Base-by-base conservation (phyloP, 2,888 invertebrate genomes). In the Acleris laterana region DNA sequence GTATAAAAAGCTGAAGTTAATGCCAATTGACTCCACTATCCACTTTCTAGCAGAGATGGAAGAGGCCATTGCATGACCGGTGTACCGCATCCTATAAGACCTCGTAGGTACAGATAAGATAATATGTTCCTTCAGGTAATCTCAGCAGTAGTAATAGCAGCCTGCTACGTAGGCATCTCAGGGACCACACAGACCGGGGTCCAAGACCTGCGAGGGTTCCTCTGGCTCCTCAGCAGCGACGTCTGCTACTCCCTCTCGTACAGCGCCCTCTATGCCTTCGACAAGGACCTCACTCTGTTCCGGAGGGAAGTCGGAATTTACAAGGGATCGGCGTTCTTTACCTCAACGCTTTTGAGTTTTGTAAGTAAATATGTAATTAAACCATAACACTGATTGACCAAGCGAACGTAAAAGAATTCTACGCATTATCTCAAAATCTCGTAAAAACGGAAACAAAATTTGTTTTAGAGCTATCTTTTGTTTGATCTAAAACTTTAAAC, bases 161-260 rank as follows among this genome's bases (percentile, higher is more conserved):
- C 85, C 0, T 92, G 91, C 65, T 94, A 89, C 77, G 72, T 82
- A 0, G 93, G 91, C 0, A 84, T 87, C 20, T 77, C 88, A 1
- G 90, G 93, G 1, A 83, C 82, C 1, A 93, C 88, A 0, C 94
- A 94, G 71, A 78, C 80, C 0, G 94, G 94, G 0, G 81, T 93
- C 1, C 93, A 93, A 70, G 88, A 91, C 68, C 73, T 90, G 4
- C 78, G 90, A 17, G 94, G 94, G 0, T 85, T 92, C 46, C 83
- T 94, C 9, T 94, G 94, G 89, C 76, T 94, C 49, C 77, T 93
- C 63, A 89, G 87, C 61, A 89, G 93, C n/a, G 94, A 94, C 69
- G 83, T 93, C 0, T 84, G 87, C 51, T 94, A 93, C 75, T 84
- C 85, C 0, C 68, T 91, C 3, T 85, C 93, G 1, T 94, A 94